Percentiles rank a stretch among this genome's conserved stretches.
These are phyloP conservation scores for Grammomys dolichurus DNA, from an alignment of 2,113 vertebrate species.

Conservation along the genomic window DNA sequence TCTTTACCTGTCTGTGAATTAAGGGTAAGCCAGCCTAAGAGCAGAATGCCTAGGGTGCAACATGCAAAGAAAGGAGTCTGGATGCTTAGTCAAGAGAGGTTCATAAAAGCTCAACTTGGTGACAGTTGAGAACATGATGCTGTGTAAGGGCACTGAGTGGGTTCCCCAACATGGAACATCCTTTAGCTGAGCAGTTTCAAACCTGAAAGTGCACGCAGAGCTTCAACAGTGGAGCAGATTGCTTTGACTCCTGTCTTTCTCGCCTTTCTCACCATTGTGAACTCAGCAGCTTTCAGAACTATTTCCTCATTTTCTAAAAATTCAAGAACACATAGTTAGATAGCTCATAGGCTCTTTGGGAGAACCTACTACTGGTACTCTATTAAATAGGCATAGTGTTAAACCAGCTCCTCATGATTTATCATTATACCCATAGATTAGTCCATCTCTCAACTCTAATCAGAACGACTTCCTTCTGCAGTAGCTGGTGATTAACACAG, in stretches of 20 bases:
- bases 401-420: not conserved
- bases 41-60: not conserved
- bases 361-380: not conserved
- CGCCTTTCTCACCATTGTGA: not conserved
- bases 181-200: not conserved
- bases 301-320: not conserved
- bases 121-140: not conserved
- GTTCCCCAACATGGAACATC: not conserved
- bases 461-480: not conserved
- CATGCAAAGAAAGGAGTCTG: not conserved
- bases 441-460: not conserved
- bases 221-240: not conserved
- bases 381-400: not conserved
- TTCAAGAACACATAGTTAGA: not conserved
- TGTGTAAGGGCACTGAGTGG: not conserved
- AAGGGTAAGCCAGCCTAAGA: not conserved
- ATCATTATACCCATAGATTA: not conserved
- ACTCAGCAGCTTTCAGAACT: not conserved
- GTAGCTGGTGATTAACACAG: not conserved
- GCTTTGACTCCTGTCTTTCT: not conserved
- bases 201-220: not conserved
- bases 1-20: not conserved
- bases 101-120: not conserved
- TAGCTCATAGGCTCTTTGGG: not conserved
- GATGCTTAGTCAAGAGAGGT: not conserved